Evolutionary conservation across 2,797 vertebrate genomes (phyloP).

Genomic region (Sorex maritimensis): DNA sequence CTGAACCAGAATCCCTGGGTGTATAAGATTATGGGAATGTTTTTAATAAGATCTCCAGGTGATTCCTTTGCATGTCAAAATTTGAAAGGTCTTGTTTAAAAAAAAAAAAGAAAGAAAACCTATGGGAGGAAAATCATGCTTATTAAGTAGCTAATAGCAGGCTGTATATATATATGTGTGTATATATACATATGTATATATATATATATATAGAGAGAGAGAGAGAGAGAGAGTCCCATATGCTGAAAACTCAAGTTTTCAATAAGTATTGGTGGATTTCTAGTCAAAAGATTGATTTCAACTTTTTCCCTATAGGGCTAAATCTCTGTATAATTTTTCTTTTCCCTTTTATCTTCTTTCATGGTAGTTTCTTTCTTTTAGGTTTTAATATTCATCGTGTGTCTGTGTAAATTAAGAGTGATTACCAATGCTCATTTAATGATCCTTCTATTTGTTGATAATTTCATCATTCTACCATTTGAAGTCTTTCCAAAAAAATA

Average conservation of each 20-base stretch:
- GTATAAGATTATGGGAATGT: not conserved
- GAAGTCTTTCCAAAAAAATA: not conserved
- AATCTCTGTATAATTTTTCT: not conserved
- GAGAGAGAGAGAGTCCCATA: not conserved
- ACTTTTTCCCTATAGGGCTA: not conserved
- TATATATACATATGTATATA: no score
- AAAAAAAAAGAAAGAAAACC: not conserved
- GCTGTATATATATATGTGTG: no score
- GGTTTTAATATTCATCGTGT: not conserved
- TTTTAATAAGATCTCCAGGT: not conserved
- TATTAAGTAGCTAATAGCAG: not conserved
- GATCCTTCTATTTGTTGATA: not conserved
- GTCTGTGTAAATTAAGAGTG: not conserved
- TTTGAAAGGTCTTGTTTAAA: not conserved
- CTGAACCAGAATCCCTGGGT: not conserved
- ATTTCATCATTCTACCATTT: not conserved
- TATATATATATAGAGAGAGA: no score
- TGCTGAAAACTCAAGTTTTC: constrained; percentile 18
- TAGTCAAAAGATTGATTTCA: not conserved
- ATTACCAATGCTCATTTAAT: not conserved
- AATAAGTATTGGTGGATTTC: not conserved
- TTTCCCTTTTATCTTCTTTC: not conserved
- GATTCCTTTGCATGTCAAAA: constrained; percentile 23
- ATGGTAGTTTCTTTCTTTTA: not conserved
- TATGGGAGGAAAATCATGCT: not conserved